phyloP scores from a whole-genome alignment of 2,888 invertebrate genomes.

The Brenthis ino region DNA sequence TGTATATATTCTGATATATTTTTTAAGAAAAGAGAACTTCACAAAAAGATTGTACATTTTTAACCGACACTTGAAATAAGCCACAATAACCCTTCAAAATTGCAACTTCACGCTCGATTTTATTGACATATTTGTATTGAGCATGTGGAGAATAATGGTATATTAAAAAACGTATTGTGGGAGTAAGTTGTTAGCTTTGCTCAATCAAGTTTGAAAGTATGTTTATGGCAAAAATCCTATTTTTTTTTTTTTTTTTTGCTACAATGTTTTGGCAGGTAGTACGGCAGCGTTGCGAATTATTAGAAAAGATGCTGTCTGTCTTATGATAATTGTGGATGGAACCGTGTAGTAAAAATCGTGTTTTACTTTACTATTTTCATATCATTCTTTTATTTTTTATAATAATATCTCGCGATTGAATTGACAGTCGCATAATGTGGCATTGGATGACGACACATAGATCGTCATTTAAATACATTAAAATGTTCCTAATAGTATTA shows the following conservation, averaged over 20 bases:
- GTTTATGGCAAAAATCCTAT: background rate
- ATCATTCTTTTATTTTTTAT: too few species aligned
- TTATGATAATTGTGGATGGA: too few species aligned
- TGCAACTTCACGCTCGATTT: conserved; percentile 26
- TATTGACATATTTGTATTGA: conserved; percentile 24
- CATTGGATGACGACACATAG: too few species aligned
- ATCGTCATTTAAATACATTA: too few species aligned
- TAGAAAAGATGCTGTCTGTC: conserved; percentile 4
- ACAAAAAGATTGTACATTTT: conserved; percentile 19
- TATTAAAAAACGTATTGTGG: conserved; percentile 22
- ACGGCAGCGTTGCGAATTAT: conserved; percentile 21
- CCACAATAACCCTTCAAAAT: conserved; percentile 27
- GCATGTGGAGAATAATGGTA: conserved; percentile 8
- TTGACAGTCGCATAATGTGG: too few species aligned
- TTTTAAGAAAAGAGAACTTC: conserved; percentile 5
- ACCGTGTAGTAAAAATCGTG: too few species aligned
- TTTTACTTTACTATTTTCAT: too few species aligned
- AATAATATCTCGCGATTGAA: too few species aligned
- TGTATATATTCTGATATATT: background rate
- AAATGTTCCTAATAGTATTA: too few species aligned
- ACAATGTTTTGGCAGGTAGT: conserved; percentile 17
- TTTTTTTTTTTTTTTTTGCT: background rate
- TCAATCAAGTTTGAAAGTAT: conserved; percentile 9
- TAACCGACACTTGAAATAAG: conserved; percentile 7
- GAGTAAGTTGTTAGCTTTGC: conserved; percentile 30